phyloP scores from a whole-genome alignment of 2,113 vertebrate genomes.

The Tretioscincus oriximinensis region DNA sequence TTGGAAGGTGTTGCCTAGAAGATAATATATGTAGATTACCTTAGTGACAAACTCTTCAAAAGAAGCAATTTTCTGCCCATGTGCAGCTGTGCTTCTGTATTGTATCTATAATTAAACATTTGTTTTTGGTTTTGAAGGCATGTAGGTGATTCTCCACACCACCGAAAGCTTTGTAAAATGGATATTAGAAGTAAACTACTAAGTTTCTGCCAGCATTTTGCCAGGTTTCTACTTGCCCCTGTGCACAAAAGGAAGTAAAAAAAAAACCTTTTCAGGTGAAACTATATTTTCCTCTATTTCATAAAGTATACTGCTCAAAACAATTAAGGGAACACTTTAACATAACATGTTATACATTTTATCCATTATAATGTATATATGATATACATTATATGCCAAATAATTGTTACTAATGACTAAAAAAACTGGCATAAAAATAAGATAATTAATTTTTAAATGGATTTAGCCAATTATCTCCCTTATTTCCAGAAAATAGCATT shows the following conservation, averaged over 20 bases:
- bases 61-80: conserved; percentile 35
- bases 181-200: neutral
- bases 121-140: conserved; percentile 16
- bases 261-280: neutral
- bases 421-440: no score
- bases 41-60: conserved; percentile 1
- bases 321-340: no score
- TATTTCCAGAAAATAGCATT: no score
- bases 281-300: neutral
- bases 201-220: neutral
- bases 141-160: neutral
- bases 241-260: conserved; percentile 10
- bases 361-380: no score
- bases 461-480: no score
- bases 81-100: conserved; percentile 43
- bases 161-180: conserved; percentile 4
- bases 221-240: conserved; percentile 2
- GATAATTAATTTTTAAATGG: no score
- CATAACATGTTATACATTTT: no score
- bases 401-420: no score
- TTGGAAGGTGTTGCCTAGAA: conserved; percentile 47
- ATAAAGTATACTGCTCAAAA: neutral
- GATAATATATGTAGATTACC: conserved; percentile 23
- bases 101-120: conserved; percentile 46
- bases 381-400: no score